Percentiles rank a stretch among this genome's conserved stretches.
Evolutionary conservation across 2,797 vertebrate genomes (phyloP).

Genomic region (Novumbra hubbsi): DNA sequence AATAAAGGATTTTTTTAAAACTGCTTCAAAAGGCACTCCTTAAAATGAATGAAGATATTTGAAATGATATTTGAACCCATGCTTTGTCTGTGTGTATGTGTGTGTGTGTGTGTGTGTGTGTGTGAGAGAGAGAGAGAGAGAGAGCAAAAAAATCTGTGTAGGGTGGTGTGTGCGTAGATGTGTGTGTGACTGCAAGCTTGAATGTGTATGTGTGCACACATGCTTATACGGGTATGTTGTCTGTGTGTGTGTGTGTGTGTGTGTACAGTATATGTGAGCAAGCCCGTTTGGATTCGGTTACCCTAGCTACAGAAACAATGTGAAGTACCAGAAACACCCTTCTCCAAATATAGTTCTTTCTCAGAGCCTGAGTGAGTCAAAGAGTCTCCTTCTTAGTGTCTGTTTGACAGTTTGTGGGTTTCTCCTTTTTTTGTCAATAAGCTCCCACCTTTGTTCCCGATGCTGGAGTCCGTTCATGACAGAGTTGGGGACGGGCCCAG

Average conservation of each 20-base stretch:
- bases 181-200: background rate
- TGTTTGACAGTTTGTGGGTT: slow-evolving; percentile 49
- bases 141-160: slow-evolving; percentile 14
- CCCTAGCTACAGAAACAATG: slow-evolving; percentile 48
- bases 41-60: background rate
- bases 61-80: too few species aligned
- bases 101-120: too few species aligned
- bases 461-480: slow-evolving; percentile 51
- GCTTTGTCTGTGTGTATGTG: slow-evolving; percentile 19
- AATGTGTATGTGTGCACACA: background rate
- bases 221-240: slow-evolving; percentile 1
- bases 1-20: too few species aligned
- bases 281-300: slow-evolving; percentile 39
- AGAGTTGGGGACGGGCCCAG: slow-evolving; percentile 59
- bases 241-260: slow-evolving; percentile 5
- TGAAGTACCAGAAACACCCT: slow-evolving; percentile 43
- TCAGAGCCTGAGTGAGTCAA: slow-evolving; percentile 60
- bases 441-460: slow-evolving; percentile 20
- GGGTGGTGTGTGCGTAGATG: slow-evolving; percentile 10
- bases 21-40: too few species aligned
- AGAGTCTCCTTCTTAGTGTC: slow-evolving; percentile 38
- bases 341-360: slow-evolving; percentile 54
- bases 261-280: slow-evolving; percentile 19
- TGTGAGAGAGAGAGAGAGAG: slow-evolving; percentile 30
- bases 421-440: slow-evolving; percentile 56